Evolutionary conservation across 2,113 vertebrate species (phyloP), one percentile per base, ranked within the genome.

Genomic region (Aegypius monachus): DNA sequence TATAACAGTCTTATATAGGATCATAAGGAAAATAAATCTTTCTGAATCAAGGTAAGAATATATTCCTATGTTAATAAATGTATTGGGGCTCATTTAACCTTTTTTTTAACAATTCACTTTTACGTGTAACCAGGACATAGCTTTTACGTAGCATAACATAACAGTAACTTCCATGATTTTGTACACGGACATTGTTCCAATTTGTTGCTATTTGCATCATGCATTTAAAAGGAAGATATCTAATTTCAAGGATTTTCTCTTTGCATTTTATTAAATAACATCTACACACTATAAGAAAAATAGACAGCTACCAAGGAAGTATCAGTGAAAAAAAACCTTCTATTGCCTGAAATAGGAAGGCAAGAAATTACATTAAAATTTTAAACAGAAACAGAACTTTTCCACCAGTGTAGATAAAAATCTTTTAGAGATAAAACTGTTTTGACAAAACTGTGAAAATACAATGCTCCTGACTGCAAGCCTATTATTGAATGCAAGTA

Each of bases 361-460:
- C 42, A 90, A 96, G 89, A 95, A 96, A 94, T 94, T 90, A 95
- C 31, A 95, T 96, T 96, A 94, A 96, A 95, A 90, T 94, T 96
- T 97, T 96, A 96, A 98, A 97, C 55, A 88, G 86, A 97, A 98
- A 94, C 48, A 94, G 81, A 97, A 96, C 34, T 97, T 97, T 97
- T 95, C 71, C 72, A 87, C 86, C 34, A 43, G 93, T 78, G 53
- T 47, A 98, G 93, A 98, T 96, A 96, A 96, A 96, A 97, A 97
- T 97, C 91, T 97, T 95, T 96, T 87, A 96, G 74, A 95, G 82
- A 97, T 88, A 97, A 97, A 98, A 97, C 68, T 95, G 82, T 90
- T 98, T 96, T 93, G 93, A 97, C 71, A 97, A 98, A 97, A 95
- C 56, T 97, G 73, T 95, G 86, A 90, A 97, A 97, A 97, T 93